Evolutionary conservation across 2,113 vertebrate species (phyloP).

Genomic region (Alligator sinensis): DNA sequence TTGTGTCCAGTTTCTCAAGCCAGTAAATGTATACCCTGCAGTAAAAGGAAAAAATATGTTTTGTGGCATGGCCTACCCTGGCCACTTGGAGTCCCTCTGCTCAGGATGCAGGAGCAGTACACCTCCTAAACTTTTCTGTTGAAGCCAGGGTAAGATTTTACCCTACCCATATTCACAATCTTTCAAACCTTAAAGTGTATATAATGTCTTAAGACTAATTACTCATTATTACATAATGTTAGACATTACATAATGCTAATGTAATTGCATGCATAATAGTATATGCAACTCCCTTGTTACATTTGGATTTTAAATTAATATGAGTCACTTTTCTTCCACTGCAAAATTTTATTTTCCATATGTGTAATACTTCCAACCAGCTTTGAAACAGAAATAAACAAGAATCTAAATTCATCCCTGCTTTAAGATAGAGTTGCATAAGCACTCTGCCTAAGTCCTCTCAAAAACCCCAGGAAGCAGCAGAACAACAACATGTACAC

Average conservation of each 20-base stretch:
- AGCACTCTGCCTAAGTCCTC: slow-evolving; percentile 5
- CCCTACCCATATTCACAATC: not conserved
- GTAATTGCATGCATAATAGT: not conserved
- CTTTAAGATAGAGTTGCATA: slow-evolving; percentile 46
- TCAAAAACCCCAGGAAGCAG: slow-evolving; percentile 34
- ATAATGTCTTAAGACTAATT: slow-evolving; percentile 72
- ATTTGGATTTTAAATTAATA: slow-evolving; percentile 66
- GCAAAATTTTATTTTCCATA: slow-evolving; percentile 64
- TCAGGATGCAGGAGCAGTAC: not conserved
- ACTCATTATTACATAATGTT: slow-evolving; percentile 67
- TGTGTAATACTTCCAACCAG: slow-evolving; percentile 26
- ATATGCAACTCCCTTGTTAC: slow-evolving; percentile 53
- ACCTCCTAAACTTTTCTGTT: not conserved
- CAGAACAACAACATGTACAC: not conserved
- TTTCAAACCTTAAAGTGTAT: slow-evolving; percentile 70
- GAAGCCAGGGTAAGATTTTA: not conserved
- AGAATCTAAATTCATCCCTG: slow-evolving; percentile 20
- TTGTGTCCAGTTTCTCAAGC: not conserved
- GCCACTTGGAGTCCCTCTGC: not conserved
- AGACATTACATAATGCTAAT: slow-evolving; percentile 62
- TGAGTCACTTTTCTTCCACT: slow-evolving; percentile 59
- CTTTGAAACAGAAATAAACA: slow-evolving; percentile 51
- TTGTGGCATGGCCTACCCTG: not conserved
- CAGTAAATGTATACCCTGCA: not conserved
- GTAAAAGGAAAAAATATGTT: not conserved